phyloP scores from a whole-genome alignment of 1,140 invertebrate species.

The Rhynchophorus ferrugineus region DNA sequence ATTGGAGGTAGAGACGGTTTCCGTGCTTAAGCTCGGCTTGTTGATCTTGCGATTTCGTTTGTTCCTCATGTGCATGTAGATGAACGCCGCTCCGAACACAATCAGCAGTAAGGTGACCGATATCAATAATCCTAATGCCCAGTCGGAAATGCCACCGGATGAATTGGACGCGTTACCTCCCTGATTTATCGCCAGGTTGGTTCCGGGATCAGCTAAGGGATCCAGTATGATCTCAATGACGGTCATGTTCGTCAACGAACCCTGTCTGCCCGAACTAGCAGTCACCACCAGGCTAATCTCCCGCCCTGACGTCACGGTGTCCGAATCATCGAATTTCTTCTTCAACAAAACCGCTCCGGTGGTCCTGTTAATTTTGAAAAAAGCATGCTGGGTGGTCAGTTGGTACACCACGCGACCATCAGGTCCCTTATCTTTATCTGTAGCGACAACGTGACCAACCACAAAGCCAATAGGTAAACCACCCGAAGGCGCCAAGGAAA shows the following conservation, averaged over 20 bases:
- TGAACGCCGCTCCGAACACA: conserved; percentile 70
- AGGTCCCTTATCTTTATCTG: conserved; percentile 81
- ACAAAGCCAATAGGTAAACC: conserved; percentile 63
- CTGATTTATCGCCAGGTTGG: conserved; percentile 47
- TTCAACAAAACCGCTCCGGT: conserved; percentile 80
- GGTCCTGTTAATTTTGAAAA: conserved; percentile 87
- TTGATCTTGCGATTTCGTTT: conserved; percentile 71
- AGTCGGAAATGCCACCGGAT: conserved; percentile 67
- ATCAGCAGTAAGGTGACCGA: conserved; percentile 72
- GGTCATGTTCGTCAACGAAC: conserved; percentile 76
- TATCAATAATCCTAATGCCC: conserved; percentile 79
- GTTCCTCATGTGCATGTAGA: conserved; percentile 78
- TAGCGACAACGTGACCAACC: conserved; percentile 81
- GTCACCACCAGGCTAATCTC: conserved; percentile 73
- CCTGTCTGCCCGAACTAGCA: conserved; percentile 79
- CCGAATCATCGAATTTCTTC: conserved; percentile 60
- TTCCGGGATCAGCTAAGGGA: conserved; percentile 51
- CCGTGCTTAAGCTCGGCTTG: conserved; percentile 64
- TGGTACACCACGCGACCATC: conserved; percentile 89
- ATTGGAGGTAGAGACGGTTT: conserved; percentile 65
- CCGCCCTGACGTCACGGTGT: conserved; percentile 53
- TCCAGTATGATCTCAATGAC: conserved; percentile 79
- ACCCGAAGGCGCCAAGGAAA: conserved; percentile 62
- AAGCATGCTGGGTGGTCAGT: conserved; percentile 70
- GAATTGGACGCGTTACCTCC: conserved; percentile 47